Base-by-base conservation (phyloP, 2,113 vertebrate genomes). In the Callorhinus ursinus region DNA sequence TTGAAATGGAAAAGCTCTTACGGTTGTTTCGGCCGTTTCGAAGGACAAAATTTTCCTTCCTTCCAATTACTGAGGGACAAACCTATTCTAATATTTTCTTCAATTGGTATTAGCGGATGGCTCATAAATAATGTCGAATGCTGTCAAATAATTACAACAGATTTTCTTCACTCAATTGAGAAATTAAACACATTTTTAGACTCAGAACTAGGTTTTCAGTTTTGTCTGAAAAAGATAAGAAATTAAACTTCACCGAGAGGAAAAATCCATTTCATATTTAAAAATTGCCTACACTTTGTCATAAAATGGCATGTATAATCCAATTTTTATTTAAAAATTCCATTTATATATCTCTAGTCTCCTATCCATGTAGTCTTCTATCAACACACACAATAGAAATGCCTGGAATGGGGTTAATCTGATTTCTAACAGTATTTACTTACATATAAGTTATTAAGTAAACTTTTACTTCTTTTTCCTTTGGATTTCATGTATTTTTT, bases 171-270 rank as follows among this genome's bases (percentile, higher is more conserved):
- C 12, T 95, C 55, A 63, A 11, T n/a, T 67, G 67, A 16, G 77
- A 90, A 90, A 83, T 85, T 86, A 82, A 90, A 51, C 16, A 46
- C 22, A 82, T 80, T 53, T 89, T 71, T 86, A 72, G 46, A 63
- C 0, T 92, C 7, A 82, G 26, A 63, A 86, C 5, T 59, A 95
- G 5, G 21, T 71, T 79, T 89, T 79, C 31, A 57, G 18, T 14
- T 79, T 95, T 88, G 6, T 63, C 59, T 77, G 36, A 77, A 90
- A 90, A 90, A 39, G 24, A 63, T 90, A 88, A 67, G 57, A 81
- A 92, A 92, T 85, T 85, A 84, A 91, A 88, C 33, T 67, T 92
- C 51, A 24, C 15, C 28, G 28, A 94, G 4, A 59, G 9, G 14
- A 14, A 95, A 79, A 96, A 46, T 57, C 8, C 1, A 79, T 63